Evolutionary conservation across 2,888 invertebrate genomes (phyloP).

Genomic region (Muschampia staudingeri): DNA sequence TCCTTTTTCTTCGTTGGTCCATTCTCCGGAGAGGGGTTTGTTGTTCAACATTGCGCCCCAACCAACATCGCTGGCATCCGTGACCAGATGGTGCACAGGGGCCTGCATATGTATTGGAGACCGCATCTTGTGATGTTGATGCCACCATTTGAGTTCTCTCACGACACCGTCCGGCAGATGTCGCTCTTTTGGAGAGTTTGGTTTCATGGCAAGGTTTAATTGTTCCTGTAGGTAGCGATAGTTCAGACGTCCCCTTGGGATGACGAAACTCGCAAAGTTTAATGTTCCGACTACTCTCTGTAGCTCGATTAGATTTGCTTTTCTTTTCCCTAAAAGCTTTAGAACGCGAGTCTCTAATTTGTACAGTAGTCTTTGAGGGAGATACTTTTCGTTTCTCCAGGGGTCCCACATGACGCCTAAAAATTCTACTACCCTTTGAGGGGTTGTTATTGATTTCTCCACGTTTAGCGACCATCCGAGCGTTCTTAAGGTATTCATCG

Average conservation of each 20-base stretch:
- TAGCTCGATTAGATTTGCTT: background rate
- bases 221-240: background rate
- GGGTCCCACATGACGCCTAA: constrained; percentile 3
- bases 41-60: constrained; percentile 9
- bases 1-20: background rate
- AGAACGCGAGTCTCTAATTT: background rate
- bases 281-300: background rate
- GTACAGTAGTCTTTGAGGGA: background rate
- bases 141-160: background rate
- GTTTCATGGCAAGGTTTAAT: background rate
- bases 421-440: background rate
- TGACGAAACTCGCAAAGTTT: background rate
- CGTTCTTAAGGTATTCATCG: background rate
- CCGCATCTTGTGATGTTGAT: background rate
- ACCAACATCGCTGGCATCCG: constrained; percentile 7
- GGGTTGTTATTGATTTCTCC: background rate
- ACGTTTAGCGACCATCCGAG: background rate
- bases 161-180: background rate
- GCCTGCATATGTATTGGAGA: background rate
- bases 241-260: constrained; percentile 4
- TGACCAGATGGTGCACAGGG: background rate
- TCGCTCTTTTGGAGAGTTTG: background rate
- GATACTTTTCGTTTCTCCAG: background rate
- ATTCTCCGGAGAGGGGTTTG: background rate
- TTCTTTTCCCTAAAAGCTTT: background rate